Percentiles rank a stretch among this genome's conserved stretches.
phyloP scores from a whole-genome alignment of 2,797 vertebrate species.

The Toxotes lorentzi region DNA sequence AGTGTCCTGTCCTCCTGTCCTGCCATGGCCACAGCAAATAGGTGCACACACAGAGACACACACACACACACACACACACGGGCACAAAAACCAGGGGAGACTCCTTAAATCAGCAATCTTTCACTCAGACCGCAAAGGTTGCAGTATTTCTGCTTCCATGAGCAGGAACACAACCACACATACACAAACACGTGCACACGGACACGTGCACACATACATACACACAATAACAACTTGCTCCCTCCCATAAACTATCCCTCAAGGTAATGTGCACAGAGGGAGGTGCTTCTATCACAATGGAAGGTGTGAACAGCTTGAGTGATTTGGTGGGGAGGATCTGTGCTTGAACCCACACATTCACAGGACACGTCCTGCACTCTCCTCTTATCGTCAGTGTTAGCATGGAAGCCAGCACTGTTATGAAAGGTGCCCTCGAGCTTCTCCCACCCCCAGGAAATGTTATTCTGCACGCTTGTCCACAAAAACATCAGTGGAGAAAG shows the following conservation, averaged over 20 bases:
- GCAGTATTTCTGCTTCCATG: slow-evolving; percentile 68
- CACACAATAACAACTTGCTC: slow-evolving; percentile 11
- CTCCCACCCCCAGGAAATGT: slow-evolving; percentile 57
- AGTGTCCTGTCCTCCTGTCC: slow-evolving; percentile 27
- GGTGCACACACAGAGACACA: not conserved
- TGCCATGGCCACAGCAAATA: slow-evolving; percentile 1
- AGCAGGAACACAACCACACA: slow-evolving; percentile 24
- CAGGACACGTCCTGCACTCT: not conserved
- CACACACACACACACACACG: slow-evolving; percentile 1
- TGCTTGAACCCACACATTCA: slow-evolving; percentile 7
- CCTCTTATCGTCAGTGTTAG: slow-evolving; percentile 5
- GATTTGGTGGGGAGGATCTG: slow-evolving; percentile 10
- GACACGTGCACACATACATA: not conserved
- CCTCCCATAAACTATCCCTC: slow-evolving; percentile 11
- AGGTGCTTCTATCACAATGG: slow-evolving; percentile 17
- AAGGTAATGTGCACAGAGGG: not conserved
- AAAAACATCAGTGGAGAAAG: slow-evolving; percentile 38
- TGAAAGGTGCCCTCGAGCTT: slow-evolving; percentile 50
- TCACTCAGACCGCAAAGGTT: slow-evolving; percentile 41
- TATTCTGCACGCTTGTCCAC: slow-evolving; percentile 33
- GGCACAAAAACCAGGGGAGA: not conserved
- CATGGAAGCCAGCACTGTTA: slow-evolving; percentile 44
- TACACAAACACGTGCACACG: too few relatives aligned
- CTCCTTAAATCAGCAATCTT: slow-evolving; percentile 38
- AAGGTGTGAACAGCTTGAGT: slow-evolving; percentile 19